Percentiles rank a stretch among this genome's conserved stretches.
These are phyloP conservation scores for Hymenochirus boettgeri DNA, from an alignment of 2,113 vertebrate genomes.

Conservation along the genomic window DNA sequence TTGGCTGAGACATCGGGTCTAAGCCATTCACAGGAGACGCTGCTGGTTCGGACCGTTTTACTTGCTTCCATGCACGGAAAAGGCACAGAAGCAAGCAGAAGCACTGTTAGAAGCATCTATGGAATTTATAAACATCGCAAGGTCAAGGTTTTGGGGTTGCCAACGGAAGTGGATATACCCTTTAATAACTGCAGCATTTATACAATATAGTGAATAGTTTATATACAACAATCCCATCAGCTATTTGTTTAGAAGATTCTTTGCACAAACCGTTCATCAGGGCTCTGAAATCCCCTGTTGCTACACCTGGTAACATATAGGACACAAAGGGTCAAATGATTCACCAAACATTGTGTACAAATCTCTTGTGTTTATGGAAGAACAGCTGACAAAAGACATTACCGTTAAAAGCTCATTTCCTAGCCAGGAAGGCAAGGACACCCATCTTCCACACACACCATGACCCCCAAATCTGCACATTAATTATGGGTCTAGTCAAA, in stretches of 20 bases:
- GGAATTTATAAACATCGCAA: too few relatives aligned
- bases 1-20: too few relatives aligned
- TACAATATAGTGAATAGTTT: not conserved
- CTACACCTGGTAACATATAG: slow-evolving; percentile 14
- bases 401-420: slow-evolving; percentile 7
- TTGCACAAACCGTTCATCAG: not conserved
- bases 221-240: not conserved
- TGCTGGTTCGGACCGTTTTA: too few relatives aligned
- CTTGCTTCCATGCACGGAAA: too few relatives aligned
- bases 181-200: not conserved
- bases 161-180: too few relatives aligned
- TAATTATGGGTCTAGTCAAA: slow-evolving; percentile 2
- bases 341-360: not conserved
- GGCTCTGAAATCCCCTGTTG: slow-evolving; percentile 12
- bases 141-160: too few relatives aligned
- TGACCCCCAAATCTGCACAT: not conserved
- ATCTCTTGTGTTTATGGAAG: slow-evolving; percentile 11
- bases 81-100: too few relatives aligned
- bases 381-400: slow-evolving; percentile 29
- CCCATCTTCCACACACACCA: not conserved
- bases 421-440: slow-evolving; percentile 10
- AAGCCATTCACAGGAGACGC: too few relatives aligned
- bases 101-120: too few relatives aligned
- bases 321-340: not conserved
- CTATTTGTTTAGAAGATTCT: slow-evolving; percentile 18